These are phyloP conservation scores for Drosophila carrolli DNA, from an alignment of 1,140 invertebrate species.

Conservation along the genomic window DNA sequence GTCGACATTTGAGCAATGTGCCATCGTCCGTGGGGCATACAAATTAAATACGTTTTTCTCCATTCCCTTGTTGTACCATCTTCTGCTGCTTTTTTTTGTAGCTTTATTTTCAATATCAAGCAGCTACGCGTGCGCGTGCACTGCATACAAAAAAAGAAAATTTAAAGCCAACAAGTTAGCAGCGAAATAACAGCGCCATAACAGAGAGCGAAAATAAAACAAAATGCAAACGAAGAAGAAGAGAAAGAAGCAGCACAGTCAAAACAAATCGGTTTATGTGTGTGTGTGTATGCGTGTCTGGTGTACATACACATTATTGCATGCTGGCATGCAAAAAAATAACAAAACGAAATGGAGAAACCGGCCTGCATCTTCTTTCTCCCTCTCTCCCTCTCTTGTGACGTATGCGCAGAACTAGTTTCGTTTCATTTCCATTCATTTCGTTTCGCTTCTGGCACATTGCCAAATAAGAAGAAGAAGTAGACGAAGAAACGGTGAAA, in stretches of 20 bases:
- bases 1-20: conserved; percentile 78
- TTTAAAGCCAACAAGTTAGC: conserved; percentile 38
- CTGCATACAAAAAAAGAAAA: conserved; percentile 47
- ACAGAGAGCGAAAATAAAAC: conserved; percentile 22
- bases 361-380: conserved; percentile 52
- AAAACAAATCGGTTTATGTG: conserved; percentile 27
- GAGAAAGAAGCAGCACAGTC: conserved; percentile 14
- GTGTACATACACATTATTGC: conserved; percentile 48
- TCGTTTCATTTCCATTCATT: conserved; percentile 43
- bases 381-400: conserved; percentile 41
- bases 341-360: conserved; percentile 41
- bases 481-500: conserved; percentile 19
- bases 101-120: conserved; percentile 62
- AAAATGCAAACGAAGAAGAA: not conserved
- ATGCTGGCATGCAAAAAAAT: conserved; percentile 50
- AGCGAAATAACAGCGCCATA: conserved; percentile 29
- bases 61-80: conserved; percentile 15
- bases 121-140: conserved; percentile 75
- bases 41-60: conserved; percentile 54
- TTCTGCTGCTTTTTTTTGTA: conserved; percentile 14
- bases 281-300: conserved; percentile 20
- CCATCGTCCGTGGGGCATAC: conserved; percentile 57
- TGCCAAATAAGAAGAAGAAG: conserved; percentile 44
- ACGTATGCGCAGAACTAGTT: conserved; percentile 76
- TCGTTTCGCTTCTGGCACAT: conserved; percentile 46